Percentiles rank a stretch among this genome's conserved stretches.
Conservation (phyloP, 2,888 invertebrate species). For the Melipona bicolor region DNA sequence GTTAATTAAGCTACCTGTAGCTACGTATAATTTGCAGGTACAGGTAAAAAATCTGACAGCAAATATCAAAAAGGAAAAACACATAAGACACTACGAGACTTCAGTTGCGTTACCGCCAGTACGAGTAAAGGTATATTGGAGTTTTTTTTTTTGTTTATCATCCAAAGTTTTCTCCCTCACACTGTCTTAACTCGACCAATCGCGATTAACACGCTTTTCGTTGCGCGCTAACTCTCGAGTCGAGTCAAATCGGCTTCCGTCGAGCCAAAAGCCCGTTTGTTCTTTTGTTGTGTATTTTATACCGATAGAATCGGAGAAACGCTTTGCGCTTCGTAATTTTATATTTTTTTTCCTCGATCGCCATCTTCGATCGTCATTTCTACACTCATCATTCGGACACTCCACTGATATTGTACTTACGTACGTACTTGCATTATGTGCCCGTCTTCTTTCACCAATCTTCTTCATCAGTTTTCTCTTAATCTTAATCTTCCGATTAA, state of each 20-base stretch:
- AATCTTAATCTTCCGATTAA: neutral
- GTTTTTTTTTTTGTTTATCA: conserved; percentile 57
- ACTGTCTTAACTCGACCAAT: conserved; percentile 51
- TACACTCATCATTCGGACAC: neutral
- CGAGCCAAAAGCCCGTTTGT: neutral
- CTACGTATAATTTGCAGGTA: conserved; percentile 82
- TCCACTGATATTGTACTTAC: neutral
- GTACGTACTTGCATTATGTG: neutral
- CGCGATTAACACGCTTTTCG: conserved; percentile 72
- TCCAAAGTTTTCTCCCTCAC: conserved; percentile 45
- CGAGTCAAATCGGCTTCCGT: neutral
- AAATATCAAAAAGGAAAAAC: conserved; percentile 85
- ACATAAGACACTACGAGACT: conserved; percentile 87
- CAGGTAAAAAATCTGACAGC: conserved; percentile 84
- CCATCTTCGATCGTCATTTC: neutral
- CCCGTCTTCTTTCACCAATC: neutral
- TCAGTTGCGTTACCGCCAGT: conserved; percentile 86
- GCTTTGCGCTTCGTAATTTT: neutral
- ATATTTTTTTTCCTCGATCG: neutral
- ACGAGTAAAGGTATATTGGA: conserved; percentile 85
- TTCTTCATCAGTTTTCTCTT: neutral
- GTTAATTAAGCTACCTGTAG: conserved; percentile 50
- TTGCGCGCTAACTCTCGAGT: neutral
- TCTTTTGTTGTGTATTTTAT: neutral
- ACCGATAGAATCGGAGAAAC: neutral